Conservation (phyloP, 92 coral and sea anemone genomes). For the Phenganax subtilis region DNA sequence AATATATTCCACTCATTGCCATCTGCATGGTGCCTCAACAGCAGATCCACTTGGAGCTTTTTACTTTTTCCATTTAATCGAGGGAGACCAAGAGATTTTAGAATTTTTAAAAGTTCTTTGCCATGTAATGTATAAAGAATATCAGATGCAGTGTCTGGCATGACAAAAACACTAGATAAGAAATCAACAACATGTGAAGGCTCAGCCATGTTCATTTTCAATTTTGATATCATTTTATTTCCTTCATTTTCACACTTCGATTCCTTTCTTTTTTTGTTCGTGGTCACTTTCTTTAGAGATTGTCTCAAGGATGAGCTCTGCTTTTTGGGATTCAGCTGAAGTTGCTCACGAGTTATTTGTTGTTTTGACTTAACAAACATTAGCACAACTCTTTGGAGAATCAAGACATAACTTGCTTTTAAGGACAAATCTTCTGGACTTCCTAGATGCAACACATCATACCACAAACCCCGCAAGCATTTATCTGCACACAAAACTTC, state of each 20-base stretch:
- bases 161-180: conserved; percentile 7
- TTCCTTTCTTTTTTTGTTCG: not conserved
- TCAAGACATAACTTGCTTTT: conserved; percentile 1
- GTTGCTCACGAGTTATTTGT: not conserved
- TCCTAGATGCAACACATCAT: not conserved
- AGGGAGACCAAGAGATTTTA: conserved; percentile 48
- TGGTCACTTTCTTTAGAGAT: not conserved
- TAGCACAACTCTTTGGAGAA: not conserved
- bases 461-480: not conserved
- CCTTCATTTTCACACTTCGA: too few relatives aligned
- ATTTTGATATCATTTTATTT: too few relatives aligned
- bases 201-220: too few relatives aligned
- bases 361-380: conserved; percentile 13
- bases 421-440: not conserved
- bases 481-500: not conserved
- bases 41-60: conserved; percentile 44
- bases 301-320: not conserved
- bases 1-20: conserved; percentile 11
- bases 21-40: conserved; percentile 13
- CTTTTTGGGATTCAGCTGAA: conserved; percentile 1
- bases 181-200: conserved; percentile 7
- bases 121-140: conserved; percentile 42
- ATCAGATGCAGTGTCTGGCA: conserved; percentile 5
- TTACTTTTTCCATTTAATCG: conserved; percentile 48
- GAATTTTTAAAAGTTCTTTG: conserved; percentile 40